These are phyloP conservation scores for Cheilosia urbana DNA, from an alignment of 2,888 invertebrate species.

Conservation along the genomic window DNA sequence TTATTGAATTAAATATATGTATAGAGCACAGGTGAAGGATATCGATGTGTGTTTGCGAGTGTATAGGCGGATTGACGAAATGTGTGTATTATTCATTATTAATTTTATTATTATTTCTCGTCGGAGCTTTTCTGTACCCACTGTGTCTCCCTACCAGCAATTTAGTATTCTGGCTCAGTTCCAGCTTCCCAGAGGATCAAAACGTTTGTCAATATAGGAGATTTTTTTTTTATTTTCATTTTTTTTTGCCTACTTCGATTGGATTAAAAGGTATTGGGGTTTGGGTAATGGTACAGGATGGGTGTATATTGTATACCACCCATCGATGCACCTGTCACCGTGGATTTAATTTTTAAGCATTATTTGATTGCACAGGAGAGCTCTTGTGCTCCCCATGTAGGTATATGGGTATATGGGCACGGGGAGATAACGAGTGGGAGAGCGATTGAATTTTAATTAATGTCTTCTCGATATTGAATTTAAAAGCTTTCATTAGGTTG, in stretches of 20 bases:
- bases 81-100: constrained; percentile 71
- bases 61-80: constrained; percentile 16
- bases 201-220: constrained; percentile 65
- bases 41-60: neutral
- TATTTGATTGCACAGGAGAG: constrained; percentile 59
- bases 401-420: neutral
- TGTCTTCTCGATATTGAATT: constrained; percentile 56
- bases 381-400: neutral
- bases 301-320: neutral
- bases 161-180: constrained; percentile 69
- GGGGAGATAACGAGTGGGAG: constrained; percentile 28
- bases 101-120: constrained; percentile 68
- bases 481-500: constrained; percentile 43
- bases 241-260: constrained; percentile 49
- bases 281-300: neutral
- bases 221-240: constrained; percentile 15
- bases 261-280: constrained; percentile 42
- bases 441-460: constrained; percentile 67
- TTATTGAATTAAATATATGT: constrained; percentile 74
- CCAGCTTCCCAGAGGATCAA: constrained; percentile 45
- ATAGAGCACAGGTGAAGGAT: constrained; percentile 62
- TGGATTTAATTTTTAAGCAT: constrained; percentile 68
- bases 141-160: constrained; percentile 8
- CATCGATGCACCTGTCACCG: constrained; percentile 62
- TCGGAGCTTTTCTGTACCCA: neutral